These are phyloP conservation scores for Ectemnius continuus DNA, from an alignment of 2,888 invertebrate species.

Conservation along the genomic window DNA sequence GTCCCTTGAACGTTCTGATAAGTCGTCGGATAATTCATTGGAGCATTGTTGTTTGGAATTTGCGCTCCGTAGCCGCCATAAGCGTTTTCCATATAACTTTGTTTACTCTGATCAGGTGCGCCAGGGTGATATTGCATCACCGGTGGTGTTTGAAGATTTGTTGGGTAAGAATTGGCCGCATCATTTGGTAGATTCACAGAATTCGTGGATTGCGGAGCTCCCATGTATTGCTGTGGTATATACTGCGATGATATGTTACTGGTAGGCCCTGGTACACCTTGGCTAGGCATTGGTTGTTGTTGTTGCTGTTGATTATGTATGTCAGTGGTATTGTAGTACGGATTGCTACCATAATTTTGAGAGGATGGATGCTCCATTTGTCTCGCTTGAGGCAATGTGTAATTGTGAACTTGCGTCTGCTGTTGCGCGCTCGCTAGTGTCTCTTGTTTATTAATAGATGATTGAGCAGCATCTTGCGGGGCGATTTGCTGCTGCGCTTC, in stretches of 20 bases:
- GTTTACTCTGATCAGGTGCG: constrained; percentile 43
- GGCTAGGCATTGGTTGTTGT: constrained; percentile 18
- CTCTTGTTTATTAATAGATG: neutral
- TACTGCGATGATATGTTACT: constrained; percentile 49
- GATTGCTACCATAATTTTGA: constrained; percentile 33
- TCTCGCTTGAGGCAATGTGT: constrained; percentile 35
- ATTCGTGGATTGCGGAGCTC: constrained; percentile 33
- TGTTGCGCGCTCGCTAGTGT: neutral
- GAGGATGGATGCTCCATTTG: constrained; percentile 33
- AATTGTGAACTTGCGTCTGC: constrained; percentile 36
- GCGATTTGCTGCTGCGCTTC: neutral
- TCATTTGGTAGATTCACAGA: constrained; percentile 21
- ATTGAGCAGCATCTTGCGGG: neutral
- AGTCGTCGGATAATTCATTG: constrained; percentile 59
- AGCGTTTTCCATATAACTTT: constrained; percentile 49
- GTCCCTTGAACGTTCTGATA: constrained; percentile 62
- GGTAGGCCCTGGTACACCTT: constrained; percentile 21
- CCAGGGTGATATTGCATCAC: constrained; percentile 48
- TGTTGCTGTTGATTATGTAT: constrained; percentile 21
- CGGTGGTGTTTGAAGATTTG: constrained; percentile 27
- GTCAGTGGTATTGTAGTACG: constrained; percentile 46
- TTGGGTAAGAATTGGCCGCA: constrained; percentile 26
- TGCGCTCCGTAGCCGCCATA: constrained; percentile 48
- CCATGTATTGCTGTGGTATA: constrained; percentile 52
- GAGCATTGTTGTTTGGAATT: constrained; percentile 33